A percentile compares a stretch with the other conserved stretches of the same genome.
Evolutionary conservation across 1,140 invertebrate species (phyloP).

Genomic region (Ctenoplectra terminalis): DNA sequence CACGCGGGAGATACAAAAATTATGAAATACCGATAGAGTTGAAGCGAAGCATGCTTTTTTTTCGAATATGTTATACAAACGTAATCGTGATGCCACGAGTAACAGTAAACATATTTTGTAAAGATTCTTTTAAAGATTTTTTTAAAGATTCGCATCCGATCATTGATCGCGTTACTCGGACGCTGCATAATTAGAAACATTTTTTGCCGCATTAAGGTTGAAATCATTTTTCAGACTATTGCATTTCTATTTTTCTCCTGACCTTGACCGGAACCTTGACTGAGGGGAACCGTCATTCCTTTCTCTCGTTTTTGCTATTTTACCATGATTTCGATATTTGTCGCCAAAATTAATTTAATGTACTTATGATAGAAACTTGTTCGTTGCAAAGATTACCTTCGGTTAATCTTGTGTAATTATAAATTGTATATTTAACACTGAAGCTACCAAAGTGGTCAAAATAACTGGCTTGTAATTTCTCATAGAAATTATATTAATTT

Average conservation of each 20-base stretch:
- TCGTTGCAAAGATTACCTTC: background rate
- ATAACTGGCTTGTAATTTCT: too few species aligned
- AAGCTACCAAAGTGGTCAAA: too few species aligned
- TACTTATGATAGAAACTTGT: background rate
- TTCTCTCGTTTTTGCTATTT: slow-evolving; percentile 37
- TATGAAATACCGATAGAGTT: background rate
- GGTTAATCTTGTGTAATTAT: background rate
- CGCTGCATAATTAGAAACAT: background rate
- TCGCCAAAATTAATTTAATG: background rate
- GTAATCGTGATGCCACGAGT: too few species aligned
- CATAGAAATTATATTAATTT: too few species aligned
- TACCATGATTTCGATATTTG: slow-evolving; percentile 24
- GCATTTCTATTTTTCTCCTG: slow-evolving; percentile 20
- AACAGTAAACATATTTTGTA: too few species aligned
- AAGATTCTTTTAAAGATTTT: too few species aligned
- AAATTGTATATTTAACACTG: too few species aligned
- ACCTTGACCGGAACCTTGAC: slow-evolving; percentile 5
- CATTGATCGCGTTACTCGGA: too few species aligned
- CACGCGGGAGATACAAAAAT: background rate
- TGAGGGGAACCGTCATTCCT: slow-evolving; percentile 4
- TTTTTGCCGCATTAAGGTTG: background rate
- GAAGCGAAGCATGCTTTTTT: background rate
- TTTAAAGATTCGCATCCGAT: too few species aligned
- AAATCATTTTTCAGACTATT: background rate
- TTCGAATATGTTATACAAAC: too few species aligned